Conservation (phyloP, 2,113 vertebrate species). For the Nothocercus julius region DNA sequence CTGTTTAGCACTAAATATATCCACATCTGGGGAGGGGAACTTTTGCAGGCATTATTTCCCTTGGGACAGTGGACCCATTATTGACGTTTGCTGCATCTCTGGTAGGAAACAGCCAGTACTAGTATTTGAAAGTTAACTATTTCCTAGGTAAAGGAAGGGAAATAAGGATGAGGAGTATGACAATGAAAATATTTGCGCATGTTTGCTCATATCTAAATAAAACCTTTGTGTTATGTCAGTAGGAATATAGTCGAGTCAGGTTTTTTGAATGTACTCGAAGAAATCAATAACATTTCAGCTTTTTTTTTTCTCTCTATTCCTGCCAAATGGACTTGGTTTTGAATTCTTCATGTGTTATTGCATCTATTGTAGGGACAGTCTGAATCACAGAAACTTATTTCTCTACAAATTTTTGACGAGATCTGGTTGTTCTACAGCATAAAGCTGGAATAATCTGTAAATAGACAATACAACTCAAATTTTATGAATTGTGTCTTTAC, state of each 20-base stretch:
- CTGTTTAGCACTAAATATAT: conserved; percentile 35
- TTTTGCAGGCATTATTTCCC: conserved; percentile 63
- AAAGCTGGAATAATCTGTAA: background rate
- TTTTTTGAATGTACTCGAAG: conserved; percentile 68
- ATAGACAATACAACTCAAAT: background rate
- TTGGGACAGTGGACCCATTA: conserved; percentile 36
- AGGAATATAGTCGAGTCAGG: conserved; percentile 78
- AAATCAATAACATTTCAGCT: conserved; percentile 78
- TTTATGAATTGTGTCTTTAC: background rate
- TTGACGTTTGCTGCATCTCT: conserved; percentile 31
- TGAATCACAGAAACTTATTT: background rate
- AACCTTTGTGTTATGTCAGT: conserved; percentile 75
- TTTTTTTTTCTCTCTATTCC: conserved; percentile 64
- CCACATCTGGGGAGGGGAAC: conserved; percentile 53
- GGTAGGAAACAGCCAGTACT: background rate
- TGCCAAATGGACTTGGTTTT: conserved; percentile 74
- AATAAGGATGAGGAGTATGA: background rate
- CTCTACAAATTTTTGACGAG: background rate
- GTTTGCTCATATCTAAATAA: conserved; percentile 71
- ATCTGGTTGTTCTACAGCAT: background rate
- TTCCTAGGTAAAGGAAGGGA: background rate
- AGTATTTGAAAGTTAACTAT: conserved; percentile 42
- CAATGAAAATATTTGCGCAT: conserved; percentile 21
- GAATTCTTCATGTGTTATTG: conserved; percentile 57
- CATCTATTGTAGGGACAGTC: conserved; percentile 26